These are phyloP conservation scores for Aix galericulata DNA, from an alignment of 2,113 vertebrate species.

Conservation along the genomic window DNA sequence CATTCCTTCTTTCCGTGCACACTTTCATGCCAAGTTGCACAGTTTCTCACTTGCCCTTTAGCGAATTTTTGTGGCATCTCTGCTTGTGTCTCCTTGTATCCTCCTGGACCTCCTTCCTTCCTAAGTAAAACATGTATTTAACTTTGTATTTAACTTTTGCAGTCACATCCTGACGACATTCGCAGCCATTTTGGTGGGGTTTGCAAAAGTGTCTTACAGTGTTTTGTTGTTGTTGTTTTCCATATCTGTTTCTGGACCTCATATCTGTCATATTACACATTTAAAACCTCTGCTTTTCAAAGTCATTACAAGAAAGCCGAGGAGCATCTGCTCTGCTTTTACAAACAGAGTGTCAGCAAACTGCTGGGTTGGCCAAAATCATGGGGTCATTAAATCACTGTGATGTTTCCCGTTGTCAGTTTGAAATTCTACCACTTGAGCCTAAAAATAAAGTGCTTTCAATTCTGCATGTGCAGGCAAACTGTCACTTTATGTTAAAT, in stretches of 20 bases:
- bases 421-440: constrained; percentile 34
- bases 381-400: constrained; percentile 41
- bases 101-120: neutral
- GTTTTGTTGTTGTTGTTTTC: neutral
- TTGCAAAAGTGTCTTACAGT: neutral
- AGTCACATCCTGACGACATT: accelerated
- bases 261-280: neutral
- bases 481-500: constrained; percentile 62
- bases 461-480: constrained; percentile 40
- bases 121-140: accelerated
- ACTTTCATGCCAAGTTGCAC: neutral
- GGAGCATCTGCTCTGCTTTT: constrained; percentile 18
- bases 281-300: neutral
- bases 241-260: neutral
- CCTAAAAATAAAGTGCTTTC: constrained; percentile 63
- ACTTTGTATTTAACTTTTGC: neutral
- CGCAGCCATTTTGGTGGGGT: neutral
- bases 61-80: neutral
- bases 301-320: neutral
- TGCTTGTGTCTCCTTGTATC: neutral
- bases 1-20: neutral
- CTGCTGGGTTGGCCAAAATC: neutral
- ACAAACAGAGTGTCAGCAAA: constrained; percentile 4
- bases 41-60: neutral
- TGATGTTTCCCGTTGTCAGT: constrained; percentile 48